Conservation (phyloP, 2,113 vertebrate genomes). For the Mesoclemmys tuberculata region DNA sequence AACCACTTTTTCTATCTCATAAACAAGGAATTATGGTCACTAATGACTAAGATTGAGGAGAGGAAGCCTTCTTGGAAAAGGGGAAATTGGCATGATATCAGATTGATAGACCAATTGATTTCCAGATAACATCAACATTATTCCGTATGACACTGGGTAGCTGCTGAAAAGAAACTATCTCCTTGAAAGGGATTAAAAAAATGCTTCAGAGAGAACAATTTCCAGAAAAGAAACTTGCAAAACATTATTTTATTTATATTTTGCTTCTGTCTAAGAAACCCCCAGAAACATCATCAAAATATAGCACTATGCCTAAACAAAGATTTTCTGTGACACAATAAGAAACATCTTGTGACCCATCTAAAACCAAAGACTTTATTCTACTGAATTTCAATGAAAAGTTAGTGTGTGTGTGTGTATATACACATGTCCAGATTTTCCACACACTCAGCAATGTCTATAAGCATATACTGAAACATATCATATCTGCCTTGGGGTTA, state of each 20-base stretch:
- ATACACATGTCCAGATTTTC: slow-evolving; percentile 29
- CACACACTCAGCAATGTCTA: slow-evolving; percentile 55
- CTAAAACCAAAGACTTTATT: slow-evolving; percentile 50
- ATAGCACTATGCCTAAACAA: not conserved
- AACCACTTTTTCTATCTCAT: not conserved
- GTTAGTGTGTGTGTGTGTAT: not conserved
- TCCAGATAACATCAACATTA: slow-evolving; percentile 45
- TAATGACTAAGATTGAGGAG: not conserved
- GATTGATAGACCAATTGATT: not conserved
- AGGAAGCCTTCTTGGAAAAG: slow-evolving; percentile 35
- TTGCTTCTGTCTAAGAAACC: not conserved
- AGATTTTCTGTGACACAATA: not conserved
- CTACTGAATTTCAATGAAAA: slow-evolving; percentile 31
- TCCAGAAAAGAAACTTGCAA: not conserved
- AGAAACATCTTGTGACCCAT: slow-evolving; percentile 13
- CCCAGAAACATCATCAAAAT: slow-evolving; percentile 17
- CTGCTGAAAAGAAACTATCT: slow-evolving; percentile 36
- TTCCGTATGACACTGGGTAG: slow-evolving; percentile 38
- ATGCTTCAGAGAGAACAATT: not conserved
- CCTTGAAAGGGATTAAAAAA: slow-evolving; percentile 44
- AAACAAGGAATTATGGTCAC: not conserved
- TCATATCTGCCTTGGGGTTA: slow-evolving; percentile 68
- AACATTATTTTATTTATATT: slow-evolving; percentile 33
- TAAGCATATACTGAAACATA: slow-evolving; percentile 66
- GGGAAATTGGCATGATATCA: slow-evolving; percentile 19